Percentiles rank a stretch among this genome's conserved stretches.
These are phyloP conservation scores for Halyomorpha halys DNA, from an alignment of 1,140 invertebrate genomes.

Conservation along the genomic window DNA sequence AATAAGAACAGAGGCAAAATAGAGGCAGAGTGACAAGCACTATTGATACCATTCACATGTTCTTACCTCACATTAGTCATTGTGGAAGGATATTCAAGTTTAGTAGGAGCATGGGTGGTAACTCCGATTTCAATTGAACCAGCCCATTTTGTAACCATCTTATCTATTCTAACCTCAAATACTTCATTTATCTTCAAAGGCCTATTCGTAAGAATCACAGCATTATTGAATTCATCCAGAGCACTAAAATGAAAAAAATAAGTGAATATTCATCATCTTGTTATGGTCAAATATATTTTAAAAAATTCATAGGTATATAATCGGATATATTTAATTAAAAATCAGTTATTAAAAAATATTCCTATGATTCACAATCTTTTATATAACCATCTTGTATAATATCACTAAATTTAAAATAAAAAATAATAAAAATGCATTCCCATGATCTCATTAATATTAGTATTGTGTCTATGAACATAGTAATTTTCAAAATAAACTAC, in stretches of 20 bases:
- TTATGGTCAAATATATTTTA: no score
- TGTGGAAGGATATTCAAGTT: slow-evolving; percentile 86
- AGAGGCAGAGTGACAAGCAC: slow-evolving; percentile 35
- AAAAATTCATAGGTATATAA: no score
- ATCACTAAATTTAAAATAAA: no score
- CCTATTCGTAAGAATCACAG: slow-evolving; percentile 82
- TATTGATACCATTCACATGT: no score
- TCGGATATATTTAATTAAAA: background rate
- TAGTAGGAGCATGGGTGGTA: slow-evolving; percentile 77
- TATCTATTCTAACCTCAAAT: slow-evolving; percentile 83
- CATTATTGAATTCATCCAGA: slow-evolving; percentile 90
- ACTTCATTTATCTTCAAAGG: slow-evolving; percentile 73
- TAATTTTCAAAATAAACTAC: no score
- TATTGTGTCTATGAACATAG: no score
- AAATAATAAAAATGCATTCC: no score
- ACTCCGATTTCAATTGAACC: slow-evolving; percentile 93
- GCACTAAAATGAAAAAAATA: slow-evolving; percentile 48
- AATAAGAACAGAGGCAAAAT: slow-evolving; percentile 31
- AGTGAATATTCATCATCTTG: background rate
- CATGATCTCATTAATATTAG: no score
- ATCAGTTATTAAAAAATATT: background rate
- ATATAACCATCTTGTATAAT: no score
- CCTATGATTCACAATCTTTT: background rate
- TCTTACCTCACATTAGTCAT: slow-evolving; percentile 81
- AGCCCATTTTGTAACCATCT: slow-evolving; percentile 87